Conservation (phyloP, 2,113 vertebrate species). For the Vulpes ferrilata region DNA sequence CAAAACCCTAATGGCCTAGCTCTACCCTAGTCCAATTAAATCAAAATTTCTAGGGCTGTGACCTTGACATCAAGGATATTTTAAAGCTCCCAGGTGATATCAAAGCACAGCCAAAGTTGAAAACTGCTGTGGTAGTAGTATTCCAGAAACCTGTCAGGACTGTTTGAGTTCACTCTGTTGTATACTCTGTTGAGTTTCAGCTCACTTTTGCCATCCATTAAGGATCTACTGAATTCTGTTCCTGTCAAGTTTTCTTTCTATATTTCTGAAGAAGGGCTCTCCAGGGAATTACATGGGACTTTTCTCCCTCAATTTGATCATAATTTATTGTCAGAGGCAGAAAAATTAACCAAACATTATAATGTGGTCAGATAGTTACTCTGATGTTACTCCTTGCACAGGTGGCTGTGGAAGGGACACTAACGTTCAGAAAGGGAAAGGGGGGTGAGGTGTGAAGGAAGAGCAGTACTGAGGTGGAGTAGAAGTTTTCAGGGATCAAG, state of each 20-base stretch:
- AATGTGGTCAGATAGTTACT: not conserved
- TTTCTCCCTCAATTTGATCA: not conserved
- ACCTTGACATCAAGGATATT: not conserved
- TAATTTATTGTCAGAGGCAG: not conserved
- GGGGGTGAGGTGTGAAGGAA: not conserved
- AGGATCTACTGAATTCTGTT: not conserved
- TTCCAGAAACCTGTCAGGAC: not conserved
- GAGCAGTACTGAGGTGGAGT: not conserved
- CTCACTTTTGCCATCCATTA: not conserved
- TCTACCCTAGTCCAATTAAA: not conserved
- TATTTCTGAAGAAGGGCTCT: not conserved
- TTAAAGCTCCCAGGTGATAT: not conserved
- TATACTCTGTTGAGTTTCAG: not conserved
- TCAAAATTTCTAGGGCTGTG: not conserved
- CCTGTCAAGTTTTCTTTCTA: not conserved
- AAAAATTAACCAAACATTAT: not conserved
- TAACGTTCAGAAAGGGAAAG: not conserved
- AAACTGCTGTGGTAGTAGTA: not conserved
- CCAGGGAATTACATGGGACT: not conserved
- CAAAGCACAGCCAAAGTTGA: not conserved
- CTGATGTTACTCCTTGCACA: not conserved
- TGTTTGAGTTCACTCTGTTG: not conserved
- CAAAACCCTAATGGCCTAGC: not conserved
- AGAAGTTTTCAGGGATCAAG: not conserved
- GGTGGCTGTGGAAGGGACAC: not conserved